Base-by-base conservation (phyloP, 2,888 invertebrate species). In the Lobophora halterata region DNA sequence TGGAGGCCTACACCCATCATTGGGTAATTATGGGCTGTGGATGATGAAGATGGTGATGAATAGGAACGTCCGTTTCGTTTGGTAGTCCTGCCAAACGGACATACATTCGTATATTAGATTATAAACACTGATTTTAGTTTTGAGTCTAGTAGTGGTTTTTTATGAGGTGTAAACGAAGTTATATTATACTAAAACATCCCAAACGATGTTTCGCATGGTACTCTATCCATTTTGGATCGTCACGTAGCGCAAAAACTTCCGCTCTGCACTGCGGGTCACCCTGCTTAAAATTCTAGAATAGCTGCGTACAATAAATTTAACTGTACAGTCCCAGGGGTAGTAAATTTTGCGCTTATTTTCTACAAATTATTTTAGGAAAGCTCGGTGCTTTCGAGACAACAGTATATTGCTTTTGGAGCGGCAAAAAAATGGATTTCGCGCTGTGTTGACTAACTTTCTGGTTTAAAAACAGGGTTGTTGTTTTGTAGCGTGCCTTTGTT, bases 211-310 rank as follows among this genome's bases (percentile, higher is more conserved):
- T 33, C 41, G 18, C 14, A 17, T 24, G 7, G 9, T 9, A 25
- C 17, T 37, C 7, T 8, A n/a, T 21, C 23, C 24, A 17, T 27
- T 13, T 27, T 29, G 12, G 28, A 37, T 25, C 33, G 31, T 27
- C 47, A 48, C 45, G 47, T 48, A 36, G 10, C 30, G 10, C 37
- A 45, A 55, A 61, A 56, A 62, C 50, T 58, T 56, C 47, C 49
- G 41, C 57, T 71, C 71, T 7, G 71, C 75, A 75, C 46, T 75
- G 74, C 73, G 66, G 71, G 55, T 40, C 48, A 57, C 40, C 46
- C 77, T 79, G 68, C 55, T 81, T 81, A 70, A 79, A 78, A 82
- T 81, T 81, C 82, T 66, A 63, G 67, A 68, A 75, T 73, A 64
- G 59, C 75, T 73, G 61, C 72, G 73, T 71, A 71, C 80, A 72